Percentiles rank a stretch among this genome's conserved stretches.
Conservation (phyloP, 2,797 vertebrate species). For the Okamejei kenojei region DNA sequence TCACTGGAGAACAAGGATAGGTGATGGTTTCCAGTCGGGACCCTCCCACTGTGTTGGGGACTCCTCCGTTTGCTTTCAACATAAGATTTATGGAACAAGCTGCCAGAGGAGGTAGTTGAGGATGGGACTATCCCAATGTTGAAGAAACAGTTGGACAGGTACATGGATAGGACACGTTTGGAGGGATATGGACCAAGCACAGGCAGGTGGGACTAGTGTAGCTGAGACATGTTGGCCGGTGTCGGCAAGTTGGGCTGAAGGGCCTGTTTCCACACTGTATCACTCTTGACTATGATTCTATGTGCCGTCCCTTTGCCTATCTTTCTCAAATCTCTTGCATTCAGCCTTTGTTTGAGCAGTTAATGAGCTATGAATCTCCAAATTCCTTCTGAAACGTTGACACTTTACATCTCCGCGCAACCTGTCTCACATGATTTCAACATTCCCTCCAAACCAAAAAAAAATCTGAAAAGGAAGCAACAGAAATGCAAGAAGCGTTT, state of each 20-base stretch:
- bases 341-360: neutral
- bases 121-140: too few species aligned
- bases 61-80: neutral
- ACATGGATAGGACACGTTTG: too few species aligned
- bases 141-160: too few species aligned
- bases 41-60: neutral
- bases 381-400: neutral
- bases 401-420: neutral
- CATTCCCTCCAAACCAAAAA: neutral
- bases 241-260: too few species aligned
- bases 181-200: too few species aligned
- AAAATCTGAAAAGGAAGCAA: neutral
- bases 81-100: neutral
- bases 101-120: too few species aligned
- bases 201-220: too few species aligned
- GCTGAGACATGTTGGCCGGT: too few species aligned
- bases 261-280: too few species aligned
- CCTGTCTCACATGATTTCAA: neutral
- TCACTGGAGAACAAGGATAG: too few species aligned
- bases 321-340: neutral
- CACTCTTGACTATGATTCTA: too few species aligned
- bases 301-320: neutral
- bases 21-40: neutral
- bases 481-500: constrained; percentile 9
- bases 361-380: neutral